phyloP scores from a whole-genome alignment of 2,888 invertebrate species.

The Empis stercorea region DNA sequence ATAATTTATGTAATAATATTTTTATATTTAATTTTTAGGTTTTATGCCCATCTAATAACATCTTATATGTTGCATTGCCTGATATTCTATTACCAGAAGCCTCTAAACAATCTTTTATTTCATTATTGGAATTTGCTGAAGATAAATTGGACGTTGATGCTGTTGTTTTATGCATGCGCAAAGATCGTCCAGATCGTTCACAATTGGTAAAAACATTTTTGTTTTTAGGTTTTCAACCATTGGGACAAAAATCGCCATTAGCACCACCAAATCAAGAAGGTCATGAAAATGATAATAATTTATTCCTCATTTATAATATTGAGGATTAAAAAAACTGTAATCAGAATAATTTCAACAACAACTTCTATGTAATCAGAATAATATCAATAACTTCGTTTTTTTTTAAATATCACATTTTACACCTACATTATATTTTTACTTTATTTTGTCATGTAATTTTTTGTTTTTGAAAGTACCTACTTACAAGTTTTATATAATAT shows the following conservation, averaged over 20 bases:
- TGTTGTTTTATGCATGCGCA: constrained; percentile 65
- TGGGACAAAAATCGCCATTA: constrained; percentile 69
- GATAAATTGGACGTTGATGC: constrained; percentile 74
- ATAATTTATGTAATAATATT: too few relatives aligned
- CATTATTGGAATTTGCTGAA: constrained; percentile 89
- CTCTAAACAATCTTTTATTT: constrained; percentile 90
- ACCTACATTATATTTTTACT: too few relatives aligned
- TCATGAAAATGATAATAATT: constrained; percentile 45
- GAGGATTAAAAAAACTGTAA: constrained; percentile 32
- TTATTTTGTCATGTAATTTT: too few relatives aligned
- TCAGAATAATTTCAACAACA: background rate
- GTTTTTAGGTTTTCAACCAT: constrained; percentile 86
- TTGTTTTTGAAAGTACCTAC: too few relatives aligned
- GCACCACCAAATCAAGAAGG: constrained; percentile 45
- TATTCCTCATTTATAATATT: constrained; percentile 38
- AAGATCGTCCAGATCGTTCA: constrained; percentile 71
- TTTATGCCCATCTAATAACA: constrained; percentile 43
- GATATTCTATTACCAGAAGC: constrained; percentile 75
- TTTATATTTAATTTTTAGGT: constrained; percentile 20
- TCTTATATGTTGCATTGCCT: constrained; percentile 82
- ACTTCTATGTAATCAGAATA: too few relatives aligned
- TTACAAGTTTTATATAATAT: too few relatives aligned
- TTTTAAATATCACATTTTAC: too few relatives aligned
- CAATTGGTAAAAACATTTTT: constrained; percentile 88
- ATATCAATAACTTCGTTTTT: too few relatives aligned